Evolutionary conservation across 1,140 invertebrate genomes (phyloP).

Genomic region (Ceratosolen solmsi): DNA sequence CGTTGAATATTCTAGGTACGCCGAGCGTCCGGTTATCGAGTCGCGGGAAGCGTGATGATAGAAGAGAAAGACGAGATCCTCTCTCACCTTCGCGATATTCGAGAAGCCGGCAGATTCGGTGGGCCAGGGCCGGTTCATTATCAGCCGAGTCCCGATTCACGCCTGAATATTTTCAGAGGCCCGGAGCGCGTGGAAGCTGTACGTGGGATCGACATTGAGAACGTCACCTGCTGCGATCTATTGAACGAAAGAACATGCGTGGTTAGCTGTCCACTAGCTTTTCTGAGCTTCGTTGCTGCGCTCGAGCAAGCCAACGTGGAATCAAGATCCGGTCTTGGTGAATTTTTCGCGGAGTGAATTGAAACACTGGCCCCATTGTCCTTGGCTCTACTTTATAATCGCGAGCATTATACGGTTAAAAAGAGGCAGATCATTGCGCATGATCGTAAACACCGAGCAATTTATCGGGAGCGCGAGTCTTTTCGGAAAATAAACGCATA

Average conservation of each 20-base stretch:
- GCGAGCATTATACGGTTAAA: neutral
- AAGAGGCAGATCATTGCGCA: neutral
- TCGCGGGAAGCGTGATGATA: too few species aligned
- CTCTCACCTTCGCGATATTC: neutral
- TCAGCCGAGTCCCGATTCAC: too few species aligned
- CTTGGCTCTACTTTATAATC: neutral
- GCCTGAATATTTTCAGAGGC: too few species aligned
- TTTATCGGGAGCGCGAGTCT: neutral
- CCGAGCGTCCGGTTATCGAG: neutral
- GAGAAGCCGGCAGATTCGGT: neutral
- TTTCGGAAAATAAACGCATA: neutral
- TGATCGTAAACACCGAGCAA: slow-evolving; percentile 12
- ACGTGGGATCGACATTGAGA: neutral
- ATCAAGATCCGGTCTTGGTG: neutral
- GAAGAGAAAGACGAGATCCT: neutral
- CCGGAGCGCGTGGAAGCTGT: neutral
- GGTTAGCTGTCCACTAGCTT: too few species aligned
- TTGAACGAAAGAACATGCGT: neutral
- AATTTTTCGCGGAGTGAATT: neutral
- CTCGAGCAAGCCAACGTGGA: neutral
- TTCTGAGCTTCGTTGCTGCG: too few species aligned
- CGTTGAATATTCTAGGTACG: neutral
- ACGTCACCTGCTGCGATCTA: neutral
- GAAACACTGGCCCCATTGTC: neutral
- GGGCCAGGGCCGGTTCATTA: too few species aligned